A percentile compares a stretch with the other conserved stretches of the same genome.
Evolutionary conservation across 2,113 vertebrate species (phyloP).

Genomic region (Neogobius melanostomus): DNA sequence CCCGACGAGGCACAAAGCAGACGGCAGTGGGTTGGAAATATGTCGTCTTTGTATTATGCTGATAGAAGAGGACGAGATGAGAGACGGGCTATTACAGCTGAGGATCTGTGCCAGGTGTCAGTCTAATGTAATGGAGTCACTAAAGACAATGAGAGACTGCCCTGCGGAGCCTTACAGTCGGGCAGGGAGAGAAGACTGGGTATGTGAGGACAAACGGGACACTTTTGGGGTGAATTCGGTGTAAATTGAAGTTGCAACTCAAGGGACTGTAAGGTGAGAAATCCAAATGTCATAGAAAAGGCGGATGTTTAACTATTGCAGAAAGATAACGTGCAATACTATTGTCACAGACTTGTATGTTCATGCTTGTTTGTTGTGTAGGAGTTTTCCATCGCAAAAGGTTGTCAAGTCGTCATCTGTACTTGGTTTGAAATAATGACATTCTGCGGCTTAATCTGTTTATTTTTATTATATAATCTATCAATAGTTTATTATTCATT

Average conservation of each 20-base stretch:
- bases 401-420: too few relatives aligned
- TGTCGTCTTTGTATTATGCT: constrained; percentile 60
- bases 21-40: constrained; percentile 36
- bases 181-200: constrained; percentile 44
- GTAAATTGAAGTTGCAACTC: constrained; percentile 13
- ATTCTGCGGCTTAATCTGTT: too few relatives aligned
- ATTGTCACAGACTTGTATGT: too few relatives aligned
- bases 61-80: constrained; percentile 51
- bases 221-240: constrained; percentile 10
- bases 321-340: background rate
- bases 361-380: too few relatives aligned
- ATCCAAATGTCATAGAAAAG: background rate
- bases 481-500: too few relatives aligned
- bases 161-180: constrained; percentile 51
- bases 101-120: constrained; percentile 62
- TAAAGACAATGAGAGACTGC: constrained; percentile 62
- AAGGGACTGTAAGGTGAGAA: constrained; percentile 5
- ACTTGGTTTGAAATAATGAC: too few relatives aligned
- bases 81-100: constrained; percentile 47
- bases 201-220: constrained; percentile 35
- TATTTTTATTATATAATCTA: too few relatives aligned
- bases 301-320: background rate
- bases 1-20: constrained; percentile 24
- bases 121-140: constrained; percentile 59
- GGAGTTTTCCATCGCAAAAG: too few relatives aligned